These are phyloP conservation scores for Vesta saturnalis DNA, from an alignment of 2,888 invertebrate species.

Conservation along the genomic window DNA sequence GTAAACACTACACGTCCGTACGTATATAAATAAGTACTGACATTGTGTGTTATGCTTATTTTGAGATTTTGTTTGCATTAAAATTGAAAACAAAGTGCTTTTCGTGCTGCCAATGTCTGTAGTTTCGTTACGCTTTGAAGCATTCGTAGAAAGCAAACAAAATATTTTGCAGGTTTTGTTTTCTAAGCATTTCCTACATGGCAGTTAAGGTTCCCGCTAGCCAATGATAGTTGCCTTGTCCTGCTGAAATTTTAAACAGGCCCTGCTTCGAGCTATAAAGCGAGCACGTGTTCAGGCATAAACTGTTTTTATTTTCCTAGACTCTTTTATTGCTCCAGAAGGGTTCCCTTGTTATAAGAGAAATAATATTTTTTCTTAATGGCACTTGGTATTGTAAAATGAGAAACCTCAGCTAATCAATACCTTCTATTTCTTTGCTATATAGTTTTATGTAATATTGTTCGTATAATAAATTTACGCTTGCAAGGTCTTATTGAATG, in stretches of 20 bases:
- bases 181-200: slow-evolving; percentile 29
- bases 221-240: slow-evolving; percentile 44
- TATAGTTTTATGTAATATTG: not conserved
- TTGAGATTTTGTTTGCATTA: not conserved
- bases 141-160: slow-evolving; percentile 29
- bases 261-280: slow-evolving; percentile 50
- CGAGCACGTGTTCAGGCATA: slow-evolving; percentile 53
- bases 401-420: slow-evolving; percentile 29
- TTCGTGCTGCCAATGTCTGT: slow-evolving; percentile 18
- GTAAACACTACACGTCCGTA: no score
- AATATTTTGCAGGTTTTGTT: slow-evolving; percentile 32
- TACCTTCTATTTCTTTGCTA: slow-evolving; percentile 8
- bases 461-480: not conserved
- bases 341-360: slow-evolving; percentile 37
- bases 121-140: slow-evolving; percentile 23
- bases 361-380: slow-evolving; percentile 33
- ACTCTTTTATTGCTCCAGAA: slow-evolving; percentile 38
- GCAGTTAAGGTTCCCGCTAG: slow-evolving; percentile 38
- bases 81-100: slow-evolving; percentile 19
- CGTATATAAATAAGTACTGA: no score
- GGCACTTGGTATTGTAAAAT: slow-evolving; percentile 27
- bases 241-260: slow-evolving; percentile 53
- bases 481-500: slow-evolving; percentile 5
- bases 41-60: not conserved
- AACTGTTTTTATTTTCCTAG: slow-evolving; percentile 54